phyloP scores from a whole-genome alignment of 2,888 invertebrate species.

The Ormyrus labotus region DNA sequence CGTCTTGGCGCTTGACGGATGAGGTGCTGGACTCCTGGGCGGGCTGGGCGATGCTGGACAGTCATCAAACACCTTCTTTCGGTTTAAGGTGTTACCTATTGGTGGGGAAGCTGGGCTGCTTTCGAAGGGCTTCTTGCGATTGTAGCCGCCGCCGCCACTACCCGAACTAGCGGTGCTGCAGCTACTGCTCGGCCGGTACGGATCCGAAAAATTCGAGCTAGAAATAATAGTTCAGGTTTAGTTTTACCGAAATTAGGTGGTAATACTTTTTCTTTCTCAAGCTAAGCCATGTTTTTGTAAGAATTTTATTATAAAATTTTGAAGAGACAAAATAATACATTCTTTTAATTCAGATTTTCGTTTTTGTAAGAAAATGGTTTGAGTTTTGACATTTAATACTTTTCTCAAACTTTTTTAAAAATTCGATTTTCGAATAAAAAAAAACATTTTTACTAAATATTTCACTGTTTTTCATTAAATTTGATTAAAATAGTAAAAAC shows the following conservation, averaged over 20 bases:
- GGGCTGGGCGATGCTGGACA: conserved; percentile 77
- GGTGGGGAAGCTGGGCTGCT: no score
- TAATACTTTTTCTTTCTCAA: conserved; percentile 40
- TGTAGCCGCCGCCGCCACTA: background rate
- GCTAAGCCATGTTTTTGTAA: background rate
- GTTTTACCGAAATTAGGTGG: background rate
- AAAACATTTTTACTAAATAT: no score
- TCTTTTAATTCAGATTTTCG: no score
- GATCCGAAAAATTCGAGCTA: conserved; percentile 1
- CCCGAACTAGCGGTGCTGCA: conserved; percentile 6
- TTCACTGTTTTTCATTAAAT: no score
- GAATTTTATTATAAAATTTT: no score
- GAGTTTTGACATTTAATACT: no score
- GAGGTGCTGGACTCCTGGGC: conserved; percentile 67
- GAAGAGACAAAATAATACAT: no score
- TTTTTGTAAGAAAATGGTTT: no score
- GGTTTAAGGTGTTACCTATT: no score
- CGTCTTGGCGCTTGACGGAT: conserved; percentile 52
- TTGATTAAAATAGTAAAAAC: no score
- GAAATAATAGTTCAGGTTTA: background rate
- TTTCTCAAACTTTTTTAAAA: no score
- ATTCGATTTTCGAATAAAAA: no score
- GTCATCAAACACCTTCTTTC: conserved; percentile 60
- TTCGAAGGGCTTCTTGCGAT: background rate
- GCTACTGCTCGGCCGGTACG: conserved; percentile 21